phyloP scores from a whole-genome alignment of 2,888 invertebrate genomes.

The Tenthredo notha region DNA sequence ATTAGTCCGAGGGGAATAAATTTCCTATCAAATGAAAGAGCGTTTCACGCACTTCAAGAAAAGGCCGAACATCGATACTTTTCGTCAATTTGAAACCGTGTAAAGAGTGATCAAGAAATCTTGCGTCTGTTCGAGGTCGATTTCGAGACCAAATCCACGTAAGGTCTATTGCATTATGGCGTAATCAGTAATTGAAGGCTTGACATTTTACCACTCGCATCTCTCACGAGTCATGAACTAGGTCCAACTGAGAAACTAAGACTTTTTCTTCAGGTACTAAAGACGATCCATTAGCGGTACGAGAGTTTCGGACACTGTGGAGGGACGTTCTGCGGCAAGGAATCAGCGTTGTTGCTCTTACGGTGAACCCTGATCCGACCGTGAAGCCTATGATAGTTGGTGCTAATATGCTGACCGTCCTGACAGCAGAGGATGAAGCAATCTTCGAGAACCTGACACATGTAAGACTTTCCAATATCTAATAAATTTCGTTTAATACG shows the following conservation, averaged over 20 bases:
- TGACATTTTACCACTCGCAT: not conserved
- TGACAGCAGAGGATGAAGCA: constrained; percentile 56
- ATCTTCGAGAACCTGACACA: not conserved
- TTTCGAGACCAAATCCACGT: no score
- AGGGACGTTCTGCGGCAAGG: constrained; percentile 67
- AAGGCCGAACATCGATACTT: no score
- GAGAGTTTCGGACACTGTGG: constrained; percentile 70
- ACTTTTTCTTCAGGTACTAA: constrained; percentile 62
- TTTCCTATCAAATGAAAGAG: no score
- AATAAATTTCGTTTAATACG: not conserved
- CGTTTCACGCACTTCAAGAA: no score
- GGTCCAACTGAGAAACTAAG: not conserved
- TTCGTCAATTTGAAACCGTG: no score
- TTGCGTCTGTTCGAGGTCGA: no score
- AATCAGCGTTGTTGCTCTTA: constrained; percentile 73
- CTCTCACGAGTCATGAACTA: not conserved
- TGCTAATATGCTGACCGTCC: constrained; percentile 68
- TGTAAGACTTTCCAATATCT: not conserved
- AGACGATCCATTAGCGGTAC: constrained; percentile 63
- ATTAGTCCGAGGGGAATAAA: no score
- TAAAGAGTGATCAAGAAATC: no score
- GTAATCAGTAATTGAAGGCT: not conserved
- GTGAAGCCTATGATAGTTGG: constrained; percentile 74
- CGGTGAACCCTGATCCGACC: constrained; percentile 66
- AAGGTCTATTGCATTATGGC: not conserved